Conservation (phyloP, 2,113 vertebrate species). For the Paralichthys olivaceus region DNA sequence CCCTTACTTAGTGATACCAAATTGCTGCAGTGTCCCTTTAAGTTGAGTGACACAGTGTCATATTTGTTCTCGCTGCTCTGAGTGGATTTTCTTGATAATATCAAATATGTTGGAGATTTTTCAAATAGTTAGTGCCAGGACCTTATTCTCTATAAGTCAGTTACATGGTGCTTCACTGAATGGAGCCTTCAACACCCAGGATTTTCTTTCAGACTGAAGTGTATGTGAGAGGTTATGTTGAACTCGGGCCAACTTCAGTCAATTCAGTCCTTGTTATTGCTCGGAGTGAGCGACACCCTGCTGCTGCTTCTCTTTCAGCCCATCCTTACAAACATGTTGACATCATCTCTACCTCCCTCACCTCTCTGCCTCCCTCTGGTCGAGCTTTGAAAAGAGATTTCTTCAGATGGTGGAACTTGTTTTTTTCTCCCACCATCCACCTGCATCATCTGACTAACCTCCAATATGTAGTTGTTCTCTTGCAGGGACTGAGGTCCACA, state of each 20-base stretch:
- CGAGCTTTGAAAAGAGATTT: conserved; percentile 39
- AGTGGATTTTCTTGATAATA: conserved; percentile 44
- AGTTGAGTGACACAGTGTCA: not conserved
- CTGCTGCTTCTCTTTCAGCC: conserved; percentile 7
- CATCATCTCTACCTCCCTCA: conserved; percentile 11
- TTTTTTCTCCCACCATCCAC: conserved; percentile 35
- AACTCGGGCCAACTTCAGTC: not conserved
- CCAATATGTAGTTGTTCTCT: conserved; percentile 42
- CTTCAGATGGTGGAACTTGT: conserved; percentile 9
- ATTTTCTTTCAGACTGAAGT: conserved; percentile 19
- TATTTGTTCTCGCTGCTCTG: conserved; percentile 12
- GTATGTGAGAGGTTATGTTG: not conserved
- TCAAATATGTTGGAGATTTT: not conserved
- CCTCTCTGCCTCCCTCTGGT: conserved; percentile 4
- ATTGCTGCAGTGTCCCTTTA: conserved; percentile 4
- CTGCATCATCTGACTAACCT: conserved; percentile 49
- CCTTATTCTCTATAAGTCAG: conserved; percentile 25
- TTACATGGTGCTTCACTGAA: conserved; percentile 21
- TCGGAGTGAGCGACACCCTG: not conserved
- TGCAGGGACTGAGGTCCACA: conserved; percentile 39
- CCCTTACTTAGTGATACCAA: not conserved
- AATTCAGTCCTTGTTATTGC: conserved; percentile 1
- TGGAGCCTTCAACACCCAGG: conserved; percentile 15
- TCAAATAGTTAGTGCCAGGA: not conserved
- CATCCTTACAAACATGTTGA: not conserved